Evolutionary conservation across 92 coral and sea anemone genomes (phyloP).

Genomic region (Meandrina meandrites): DNA sequence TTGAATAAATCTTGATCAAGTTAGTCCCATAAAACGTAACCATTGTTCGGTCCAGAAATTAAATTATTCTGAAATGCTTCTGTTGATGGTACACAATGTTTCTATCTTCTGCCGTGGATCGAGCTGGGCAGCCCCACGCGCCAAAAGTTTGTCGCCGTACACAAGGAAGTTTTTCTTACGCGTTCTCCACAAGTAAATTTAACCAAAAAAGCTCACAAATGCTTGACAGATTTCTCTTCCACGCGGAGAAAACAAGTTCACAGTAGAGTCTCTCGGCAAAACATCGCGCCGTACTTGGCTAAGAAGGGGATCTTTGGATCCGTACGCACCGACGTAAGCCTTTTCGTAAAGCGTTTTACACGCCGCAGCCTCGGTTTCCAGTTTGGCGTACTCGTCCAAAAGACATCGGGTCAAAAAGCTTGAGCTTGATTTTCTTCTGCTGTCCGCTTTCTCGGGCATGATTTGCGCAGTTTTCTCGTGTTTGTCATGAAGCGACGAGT

Average conservation of each 20-base stretch:
- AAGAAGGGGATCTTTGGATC: conserved; percentile 17
- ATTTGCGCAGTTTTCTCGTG: neutral
- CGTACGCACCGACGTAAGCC: conserved; percentile 40
- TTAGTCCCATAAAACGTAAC: conserved; percentile 1
- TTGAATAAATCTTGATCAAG: neutral
- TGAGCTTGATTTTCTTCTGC: conserved; percentile 35
- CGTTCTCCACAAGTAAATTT: conserved; percentile 3
- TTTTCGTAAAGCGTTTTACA: conserved; percentile 33
- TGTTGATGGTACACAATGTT: neutral
- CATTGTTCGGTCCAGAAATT: neutral
- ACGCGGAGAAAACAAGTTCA: conserved; percentile 21
- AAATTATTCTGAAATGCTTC: neutral
- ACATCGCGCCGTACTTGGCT: conserved; percentile 30
- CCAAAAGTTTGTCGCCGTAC: neutral
- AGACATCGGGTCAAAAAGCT: conserved; percentile 38
- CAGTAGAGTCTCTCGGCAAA: conserved; percentile 37
- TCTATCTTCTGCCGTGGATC: neutral
- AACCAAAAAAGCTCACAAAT: conserved; percentile 45
- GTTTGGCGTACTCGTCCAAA: conserved; percentile 42
- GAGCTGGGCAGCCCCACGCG: neutral
- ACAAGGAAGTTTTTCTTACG: neutral
- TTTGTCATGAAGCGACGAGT: neutral
- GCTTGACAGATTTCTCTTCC: conserved; percentile 38
- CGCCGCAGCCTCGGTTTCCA: conserved; percentile 39
- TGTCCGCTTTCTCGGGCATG: neutral